Evolutionary conservation across 1,140 invertebrate genomes (phyloP), one percentile per base, ranked within the genome.

Genomic region (Hermetia illucens): DNA sequence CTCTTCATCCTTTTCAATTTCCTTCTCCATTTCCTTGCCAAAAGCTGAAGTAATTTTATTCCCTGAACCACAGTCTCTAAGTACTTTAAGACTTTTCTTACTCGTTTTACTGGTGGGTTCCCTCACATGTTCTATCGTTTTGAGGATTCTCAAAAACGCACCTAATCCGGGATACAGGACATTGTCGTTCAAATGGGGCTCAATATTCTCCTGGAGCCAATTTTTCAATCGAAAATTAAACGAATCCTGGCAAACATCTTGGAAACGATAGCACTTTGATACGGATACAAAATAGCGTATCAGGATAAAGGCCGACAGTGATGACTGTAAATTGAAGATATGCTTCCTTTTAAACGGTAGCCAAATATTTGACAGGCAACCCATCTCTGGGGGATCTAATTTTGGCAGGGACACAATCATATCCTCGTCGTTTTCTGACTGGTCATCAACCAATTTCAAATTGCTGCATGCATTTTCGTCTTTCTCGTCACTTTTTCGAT

Each of bases 101-200:
- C n/a, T n/a, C n/a, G n/a, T n/a, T n/a, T n/a, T n/a, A n/a, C n/a
- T n/a, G n/a, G n/a, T n/a, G n/a, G n/a, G n/a, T n/a, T n/a, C n/a
- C n/a, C n/a, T n/a, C n/a, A n/a, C n/a, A n/a, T n/a, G n/a, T n/a
- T n/a, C n/a, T n/a, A n/a, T n/a, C n/a, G 40, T 34, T 32, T 53
- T 48, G 9, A 49, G 43, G 19, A 61, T 43, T 33, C 51, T 45
- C 24, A 61, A 31, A 1, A 57, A 38, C 1, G 50, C 57, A 1
- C 53, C 58, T 22, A 61, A 38, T 1, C 55, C 58, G 4, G 58
- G 58, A 47, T 61, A 61, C 38, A 60, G 53, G 12, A 44, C 18
- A 15, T 55, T 50, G 31, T 60, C 57, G 2, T 39, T 37, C 29
- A 58, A 50, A 38, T 56, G 51, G 18, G 42, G 12, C 21, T 52